Conservation (phyloP, 1,140 invertebrate genomes). For the Leptinotarsa lineolata region DNA sequence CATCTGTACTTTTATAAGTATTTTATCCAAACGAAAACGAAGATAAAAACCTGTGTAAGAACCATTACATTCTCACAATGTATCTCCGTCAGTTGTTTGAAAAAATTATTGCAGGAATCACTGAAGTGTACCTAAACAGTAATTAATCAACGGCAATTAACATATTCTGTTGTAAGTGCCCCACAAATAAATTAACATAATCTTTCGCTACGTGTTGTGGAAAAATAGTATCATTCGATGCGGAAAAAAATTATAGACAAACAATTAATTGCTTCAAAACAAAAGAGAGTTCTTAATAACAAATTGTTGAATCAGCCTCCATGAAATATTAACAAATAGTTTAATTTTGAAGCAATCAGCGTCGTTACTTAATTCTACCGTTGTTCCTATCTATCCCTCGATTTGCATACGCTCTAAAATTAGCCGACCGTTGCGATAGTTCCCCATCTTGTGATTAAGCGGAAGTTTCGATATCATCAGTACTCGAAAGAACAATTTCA, state of each 20-base stretch:
- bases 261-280: slow-evolving; percentile 12
- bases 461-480: slow-evolving; percentile 25
- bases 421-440: slow-evolving; percentile 14
- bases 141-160: slow-evolving; percentile 6
- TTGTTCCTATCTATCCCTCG: slow-evolving; percentile 10
- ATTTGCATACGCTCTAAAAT: slow-evolving; percentile 22
- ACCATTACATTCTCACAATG: too few relatives aligned
- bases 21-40: too few relatives aligned
- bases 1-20: too few relatives aligned
- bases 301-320: slow-evolving; percentile 18
- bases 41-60: too few relatives aligned
- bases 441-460: slow-evolving; percentile 16
- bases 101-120: background rate
- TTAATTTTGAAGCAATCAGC: slow-evolving; percentile 23
- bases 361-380: slow-evolving; percentile 19
- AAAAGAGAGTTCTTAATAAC: slow-evolving; percentile 17
- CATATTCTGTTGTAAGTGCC: background rate
- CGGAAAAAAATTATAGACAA: slow-evolving; percentile 21
- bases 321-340: slow-evolving; percentile 30
- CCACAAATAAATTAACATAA: background rate
- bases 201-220: slow-evolving; percentile 11
- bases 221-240: slow-evolving; percentile 19
- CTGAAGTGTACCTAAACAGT: slow-evolving; percentile 4
- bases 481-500: slow-evolving; percentile 16
- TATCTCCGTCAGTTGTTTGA: too few relatives aligned